Conservation (phyloP, 2,888 invertebrate genomes). For the Sesia bembeciformis region DNA sequence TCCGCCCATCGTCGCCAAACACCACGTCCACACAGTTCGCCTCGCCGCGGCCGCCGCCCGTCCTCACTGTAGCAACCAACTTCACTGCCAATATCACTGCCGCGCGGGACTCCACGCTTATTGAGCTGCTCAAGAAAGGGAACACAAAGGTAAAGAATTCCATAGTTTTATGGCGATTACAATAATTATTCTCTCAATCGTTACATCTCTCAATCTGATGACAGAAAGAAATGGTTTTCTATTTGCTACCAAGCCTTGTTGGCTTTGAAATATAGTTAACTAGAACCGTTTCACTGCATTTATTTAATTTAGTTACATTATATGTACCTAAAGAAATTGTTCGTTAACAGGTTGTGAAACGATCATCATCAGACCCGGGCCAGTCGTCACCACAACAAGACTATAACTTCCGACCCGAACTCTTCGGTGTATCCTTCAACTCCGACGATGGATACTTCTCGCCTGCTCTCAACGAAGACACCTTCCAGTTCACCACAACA, state of each 20-base stretch:
- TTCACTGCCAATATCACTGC: constrained; percentile 29
- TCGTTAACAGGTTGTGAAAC: constrained; percentile 75
- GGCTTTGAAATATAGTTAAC: background rate
- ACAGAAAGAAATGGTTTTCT: background rate
- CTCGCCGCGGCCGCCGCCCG: constrained; percentile 59
- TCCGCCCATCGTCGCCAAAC: constrained; percentile 53
- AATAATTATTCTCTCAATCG: no score
- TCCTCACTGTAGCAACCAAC: constrained; percentile 47
- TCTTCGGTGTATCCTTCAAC: constrained; percentile 78
- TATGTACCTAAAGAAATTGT: no score
- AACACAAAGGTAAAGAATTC: constrained; percentile 61
- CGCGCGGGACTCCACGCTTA: constrained; percentile 81
- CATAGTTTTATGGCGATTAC: background rate
- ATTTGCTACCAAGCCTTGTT: background rate
- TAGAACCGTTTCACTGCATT: background rate
- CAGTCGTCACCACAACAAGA: constrained; percentile 74
- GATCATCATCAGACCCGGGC: constrained; percentile 83
- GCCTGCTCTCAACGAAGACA: constrained; percentile 83
- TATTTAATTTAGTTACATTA: no score
- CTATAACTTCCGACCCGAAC: constrained; percentile 74
- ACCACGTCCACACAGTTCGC: constrained; percentile 64
- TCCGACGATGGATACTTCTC: constrained; percentile 78
- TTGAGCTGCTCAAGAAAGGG: constrained; percentile 84
- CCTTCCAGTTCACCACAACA: constrained; percentile 77
- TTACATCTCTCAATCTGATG: no score